phyloP scores from a whole-genome alignment of 2,888 invertebrate species.

The Pherbina coryleti region DNA sequence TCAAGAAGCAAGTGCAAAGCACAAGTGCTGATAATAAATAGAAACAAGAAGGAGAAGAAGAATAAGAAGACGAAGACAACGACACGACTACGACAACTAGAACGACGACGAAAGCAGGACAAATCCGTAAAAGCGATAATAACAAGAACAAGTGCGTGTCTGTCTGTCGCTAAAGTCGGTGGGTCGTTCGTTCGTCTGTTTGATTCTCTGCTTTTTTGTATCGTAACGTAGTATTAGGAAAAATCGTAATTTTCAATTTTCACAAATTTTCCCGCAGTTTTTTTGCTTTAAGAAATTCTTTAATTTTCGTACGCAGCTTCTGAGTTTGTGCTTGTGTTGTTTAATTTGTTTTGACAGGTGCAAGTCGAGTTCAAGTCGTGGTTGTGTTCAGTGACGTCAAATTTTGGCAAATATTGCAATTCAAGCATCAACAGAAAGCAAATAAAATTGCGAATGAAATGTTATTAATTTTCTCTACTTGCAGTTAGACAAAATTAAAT shows the following conservation, averaged over 20 bases:
- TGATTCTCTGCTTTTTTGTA: neutral
- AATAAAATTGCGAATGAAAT: neutral
- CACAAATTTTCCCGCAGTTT: neutral
- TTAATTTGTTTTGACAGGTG: neutral
- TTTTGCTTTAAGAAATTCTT: neutral
- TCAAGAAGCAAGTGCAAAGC: conserved; percentile 31
- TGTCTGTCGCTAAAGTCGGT: conserved; percentile 26
- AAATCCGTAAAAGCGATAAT: conserved; percentile 26
- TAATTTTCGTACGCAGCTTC: neutral
- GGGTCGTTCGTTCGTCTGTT: neutral
- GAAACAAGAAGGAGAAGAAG: conserved; percentile 27
- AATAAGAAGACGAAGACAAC: conserved; percentile 15
- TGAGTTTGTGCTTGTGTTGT: neutral
- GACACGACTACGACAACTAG: conserved; percentile 32
- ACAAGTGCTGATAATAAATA: conserved; percentile 27
- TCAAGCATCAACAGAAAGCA: neutral
- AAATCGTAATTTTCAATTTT: neutral
- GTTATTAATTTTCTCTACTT: neutral
- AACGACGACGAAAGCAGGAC: conserved; percentile 9
- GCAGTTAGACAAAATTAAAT: conserved; percentile 20
- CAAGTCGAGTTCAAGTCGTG: neutral
- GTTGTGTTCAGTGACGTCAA: conserved; percentile 3
- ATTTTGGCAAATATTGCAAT: neutral
- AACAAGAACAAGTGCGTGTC: conserved; percentile 22
- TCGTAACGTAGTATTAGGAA: neutral